Evolutionary conservation across 1,140 invertebrate genomes (phyloP).

Genomic region (Spodoptera litura): DNA sequence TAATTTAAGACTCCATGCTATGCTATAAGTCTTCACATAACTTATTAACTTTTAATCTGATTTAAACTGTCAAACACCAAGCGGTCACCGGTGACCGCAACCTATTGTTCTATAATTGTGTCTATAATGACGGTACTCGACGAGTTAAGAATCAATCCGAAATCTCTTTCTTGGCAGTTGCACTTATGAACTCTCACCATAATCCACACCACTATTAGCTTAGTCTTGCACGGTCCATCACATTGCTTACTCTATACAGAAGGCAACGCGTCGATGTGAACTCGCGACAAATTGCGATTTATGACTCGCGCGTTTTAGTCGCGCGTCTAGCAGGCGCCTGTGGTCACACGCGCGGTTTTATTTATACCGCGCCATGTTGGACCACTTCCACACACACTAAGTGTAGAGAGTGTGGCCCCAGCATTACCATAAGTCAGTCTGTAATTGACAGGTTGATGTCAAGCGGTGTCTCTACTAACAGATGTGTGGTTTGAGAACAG

Average conservation of each 20-base stretch:
- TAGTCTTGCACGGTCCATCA: background rate
- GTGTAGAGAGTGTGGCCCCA: constrained; percentile 15
- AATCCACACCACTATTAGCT: no score
- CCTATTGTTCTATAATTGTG: no score
- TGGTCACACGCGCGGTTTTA: constrained; percentile 25
- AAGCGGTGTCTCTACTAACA: constrained; percentile 1
- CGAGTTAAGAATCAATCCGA: no score
- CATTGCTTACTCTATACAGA: background rate
- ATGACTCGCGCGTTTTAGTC: constrained; percentile 34
- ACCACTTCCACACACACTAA: background rate
- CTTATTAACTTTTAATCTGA: no score
- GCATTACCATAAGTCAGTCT: constrained; percentile 14
- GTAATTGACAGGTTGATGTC: constrained; percentile 38
- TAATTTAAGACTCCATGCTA: no score
- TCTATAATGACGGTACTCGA: no score
- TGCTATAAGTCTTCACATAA: no score
- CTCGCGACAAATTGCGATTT: constrained; percentile 56
- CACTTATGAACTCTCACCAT: no score
- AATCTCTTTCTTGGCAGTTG: no score
- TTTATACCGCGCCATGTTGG: background rate
- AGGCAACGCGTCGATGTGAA: constrained; percentile 39
- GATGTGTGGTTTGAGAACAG: background rate
- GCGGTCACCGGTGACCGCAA: no score
- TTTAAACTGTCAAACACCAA: no score
- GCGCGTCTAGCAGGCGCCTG: constrained; percentile 47